Evolutionary conservation across 2,113 vertebrate species (phyloP), one percentile per base, ranked within the genome.

Genomic region (Oxyruncus cristatus): DNA sequence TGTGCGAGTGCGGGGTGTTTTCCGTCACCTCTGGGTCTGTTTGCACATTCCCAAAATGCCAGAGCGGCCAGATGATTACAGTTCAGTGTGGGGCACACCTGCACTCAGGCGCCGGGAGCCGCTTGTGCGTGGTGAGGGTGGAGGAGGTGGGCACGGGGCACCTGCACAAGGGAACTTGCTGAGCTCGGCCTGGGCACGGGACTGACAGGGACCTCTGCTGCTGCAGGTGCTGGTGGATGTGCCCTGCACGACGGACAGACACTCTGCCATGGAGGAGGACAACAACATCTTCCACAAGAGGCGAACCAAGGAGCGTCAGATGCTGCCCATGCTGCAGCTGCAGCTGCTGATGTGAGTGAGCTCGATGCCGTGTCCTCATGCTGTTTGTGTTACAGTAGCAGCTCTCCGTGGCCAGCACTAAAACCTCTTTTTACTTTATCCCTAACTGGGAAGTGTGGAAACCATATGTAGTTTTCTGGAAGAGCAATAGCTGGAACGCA

Each of bases 221-320:
- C 78, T 59, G 46, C 96, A 99, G 99, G 99, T 99, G 30, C 98
- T 99, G 63, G 99, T 99, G 81, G 99, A 99, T 37, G 99, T 99
- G 42, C 99, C 99, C 42, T 99, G 99, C 95, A 99, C 99, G 7
- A 99, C 98, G 14, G 99, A 99, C 97, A 98, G 99, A 80, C 99
- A 99, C 85, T 99, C 99, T 2, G 96, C 99, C 39, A 97, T 95
- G 66, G 98, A 99, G 86, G 98, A 99, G 1, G 98, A 99, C 9
- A 99, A 99, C 97, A 99, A 99, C 95, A 98, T 99, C 89, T 99
- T 99, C 94, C 98, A 95, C 66, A 98, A 61, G 72, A 97, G 37
- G 6, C 97, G 99, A 89, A 98, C 96, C 52, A 98, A 98, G 35
- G 99, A 99, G 95, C 98, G 99, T 32, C 98, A 98, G 91, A 97